These are phyloP conservation scores for Drosophila jambulina DNA, from an alignment of 1,140 invertebrate genomes.

Conservation along the genomic window DNA sequence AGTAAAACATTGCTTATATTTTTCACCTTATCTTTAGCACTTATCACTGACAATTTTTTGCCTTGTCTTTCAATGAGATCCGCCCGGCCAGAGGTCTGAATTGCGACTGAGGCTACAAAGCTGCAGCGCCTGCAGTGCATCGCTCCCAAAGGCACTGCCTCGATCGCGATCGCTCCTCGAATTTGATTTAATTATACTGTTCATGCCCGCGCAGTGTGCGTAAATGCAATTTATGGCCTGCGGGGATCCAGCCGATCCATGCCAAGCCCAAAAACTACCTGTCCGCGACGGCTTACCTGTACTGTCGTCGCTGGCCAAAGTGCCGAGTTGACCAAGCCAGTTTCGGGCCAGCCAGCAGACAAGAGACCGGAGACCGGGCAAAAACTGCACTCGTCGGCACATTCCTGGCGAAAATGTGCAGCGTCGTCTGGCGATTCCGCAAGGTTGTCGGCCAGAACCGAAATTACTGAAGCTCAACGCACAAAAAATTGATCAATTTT, in stretches of 20 bases:
- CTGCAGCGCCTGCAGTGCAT: constrained; percentile 27
- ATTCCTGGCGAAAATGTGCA: constrained; percentile 68
- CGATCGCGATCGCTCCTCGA: constrained; percentile 26
- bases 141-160: constrained; percentile 24
- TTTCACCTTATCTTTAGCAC: background rate
- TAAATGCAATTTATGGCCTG: constrained; percentile 73
- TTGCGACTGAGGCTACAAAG: constrained; percentile 52
- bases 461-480: constrained; percentile 22
- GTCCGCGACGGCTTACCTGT: constrained; percentile 47
- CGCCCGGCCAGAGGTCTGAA: constrained; percentile 33
- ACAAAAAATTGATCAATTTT: constrained; percentile 68
- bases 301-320: constrained; percentile 24
- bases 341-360: constrained; percentile 11
- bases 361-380: constrained; percentile 6
- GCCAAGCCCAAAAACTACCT: constrained; percentile 56
- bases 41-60: background rate
- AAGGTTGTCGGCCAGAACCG: constrained; percentile 35
- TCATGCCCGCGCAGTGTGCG: constrained; percentile 48
- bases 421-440: constrained; percentile 35
- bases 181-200: constrained; percentile 73
- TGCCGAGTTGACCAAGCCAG: constrained; percentile 18
- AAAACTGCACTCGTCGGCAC: constrained; percentile 70
- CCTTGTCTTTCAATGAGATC: constrained; percentile 16
- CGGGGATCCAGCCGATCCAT: constrained; percentile 22
- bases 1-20: background rate